Evolutionary conservation across 2,113 vertebrate species (phyloP).

Genomic region (Silurus meridionalis): DNA sequence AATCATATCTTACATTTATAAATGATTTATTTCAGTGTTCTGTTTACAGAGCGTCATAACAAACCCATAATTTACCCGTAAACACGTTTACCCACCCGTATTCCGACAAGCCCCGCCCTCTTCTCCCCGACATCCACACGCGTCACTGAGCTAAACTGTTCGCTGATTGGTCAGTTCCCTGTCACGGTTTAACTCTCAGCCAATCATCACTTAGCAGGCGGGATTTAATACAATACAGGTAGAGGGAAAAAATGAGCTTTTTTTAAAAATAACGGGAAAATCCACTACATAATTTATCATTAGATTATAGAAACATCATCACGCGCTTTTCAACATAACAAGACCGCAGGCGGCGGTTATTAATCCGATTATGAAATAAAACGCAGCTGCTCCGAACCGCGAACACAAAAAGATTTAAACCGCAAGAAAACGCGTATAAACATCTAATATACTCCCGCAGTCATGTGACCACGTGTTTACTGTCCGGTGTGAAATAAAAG

Average conservation of each 20-base stretch:
- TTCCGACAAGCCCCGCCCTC: not conserved
- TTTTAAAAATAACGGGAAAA: no score
- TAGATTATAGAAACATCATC: not conserved
- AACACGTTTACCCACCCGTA: not conserved
- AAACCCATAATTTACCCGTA: not conserved
- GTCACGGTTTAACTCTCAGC: not conserved
- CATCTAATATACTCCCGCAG: no score
- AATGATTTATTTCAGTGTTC: not conserved
- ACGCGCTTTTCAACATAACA: not conserved
- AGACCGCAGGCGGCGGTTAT: not conserved
- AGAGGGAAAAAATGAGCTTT: not conserved
- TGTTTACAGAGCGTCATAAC: not conserved
- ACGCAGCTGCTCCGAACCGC: not conserved
- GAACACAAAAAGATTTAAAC: no score
- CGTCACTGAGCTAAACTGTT: no score
- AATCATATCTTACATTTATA: not conserved
- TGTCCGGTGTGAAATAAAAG: not conserved
- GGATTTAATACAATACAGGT: not conserved
- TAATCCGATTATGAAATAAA: not conserved
- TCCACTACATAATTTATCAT: not conserved
- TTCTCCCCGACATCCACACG: not conserved
- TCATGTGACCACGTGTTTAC: no score
- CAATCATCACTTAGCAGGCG: not conserved
- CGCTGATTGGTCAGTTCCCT: conserved; percentile 1
- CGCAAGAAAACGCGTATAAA: not conserved